Conservation (phyloP, 2,797 vertebrate species). For the Cyprinella venusta region DNA sequence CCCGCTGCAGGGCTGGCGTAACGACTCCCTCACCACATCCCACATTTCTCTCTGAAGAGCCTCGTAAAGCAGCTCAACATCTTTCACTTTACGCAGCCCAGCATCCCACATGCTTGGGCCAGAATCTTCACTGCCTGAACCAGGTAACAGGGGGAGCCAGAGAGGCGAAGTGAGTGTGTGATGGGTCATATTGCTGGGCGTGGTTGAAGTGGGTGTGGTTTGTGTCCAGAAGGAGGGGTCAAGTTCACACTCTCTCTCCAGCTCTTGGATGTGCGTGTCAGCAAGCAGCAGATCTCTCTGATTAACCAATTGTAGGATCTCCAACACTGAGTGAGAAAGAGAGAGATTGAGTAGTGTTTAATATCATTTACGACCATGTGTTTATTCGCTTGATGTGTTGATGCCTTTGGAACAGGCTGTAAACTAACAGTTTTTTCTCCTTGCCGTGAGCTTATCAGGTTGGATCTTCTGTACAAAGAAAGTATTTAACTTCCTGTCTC, state of each 20-base stretch:
- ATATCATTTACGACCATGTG: conserved; percentile 15
- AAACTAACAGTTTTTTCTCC: conserved; percentile 10
- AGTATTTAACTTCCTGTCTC: conserved; percentile 73
- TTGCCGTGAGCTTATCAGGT: conserved; percentile 55
- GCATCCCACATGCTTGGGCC: conserved; percentile 76
- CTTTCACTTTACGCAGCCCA: conserved; percentile 83
- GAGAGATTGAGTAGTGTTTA: neutral
- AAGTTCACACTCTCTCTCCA: conserved; percentile 87
- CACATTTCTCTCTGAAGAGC: conserved; percentile 90
- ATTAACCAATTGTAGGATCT: conserved; percentile 90
- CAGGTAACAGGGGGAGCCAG: conserved; percentile 68
- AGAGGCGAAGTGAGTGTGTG: conserved; percentile 45
- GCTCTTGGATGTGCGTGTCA: conserved; percentile 88
- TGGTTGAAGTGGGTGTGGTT: conserved; percentile 53
- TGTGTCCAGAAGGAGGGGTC: conserved; percentile 61
- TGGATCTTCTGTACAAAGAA: conserved; percentile 66
- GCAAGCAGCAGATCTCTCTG: conserved; percentile 86
- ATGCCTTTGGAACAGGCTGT: conserved; percentile 31
- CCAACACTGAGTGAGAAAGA: conserved; percentile 78
- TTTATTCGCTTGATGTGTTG: conserved; percentile 42
- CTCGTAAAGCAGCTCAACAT: conserved; percentile 90
- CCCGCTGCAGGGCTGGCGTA: conserved; percentile 79
- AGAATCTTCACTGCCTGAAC: conserved; percentile 47
- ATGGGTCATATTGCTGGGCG: conserved; percentile 50
- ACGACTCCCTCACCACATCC: conserved; percentile 87